A percentile compares a stretch with the other conserved stretches of the same genome.
Conservation (phyloP, 2,888 invertebrate genomes). For the Ophion obscuratus region DNA sequence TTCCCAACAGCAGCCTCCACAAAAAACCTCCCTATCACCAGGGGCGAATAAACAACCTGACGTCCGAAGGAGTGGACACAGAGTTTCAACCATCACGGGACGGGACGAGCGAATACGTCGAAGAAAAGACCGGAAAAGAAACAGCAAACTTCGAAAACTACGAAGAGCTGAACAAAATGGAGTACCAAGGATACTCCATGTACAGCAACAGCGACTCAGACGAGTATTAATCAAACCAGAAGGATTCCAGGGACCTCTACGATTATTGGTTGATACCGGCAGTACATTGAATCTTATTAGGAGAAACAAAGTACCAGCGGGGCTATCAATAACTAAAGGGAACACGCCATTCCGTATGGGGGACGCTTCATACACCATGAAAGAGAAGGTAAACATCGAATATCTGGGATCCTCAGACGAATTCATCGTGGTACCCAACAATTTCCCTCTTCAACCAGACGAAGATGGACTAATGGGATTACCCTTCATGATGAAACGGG, state of each 20-base stretch:
- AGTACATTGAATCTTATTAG: conserved; percentile 15
- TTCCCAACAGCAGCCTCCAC: background rate
- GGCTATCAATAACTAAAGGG: background rate
- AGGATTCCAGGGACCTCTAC: conserved; percentile 15
- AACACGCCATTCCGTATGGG: conserved; percentile 11
- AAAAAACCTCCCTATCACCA: conserved; percentile 20
- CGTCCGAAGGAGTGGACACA: background rate
- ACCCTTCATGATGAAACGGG: background rate
- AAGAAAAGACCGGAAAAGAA: conserved; percentile 18
- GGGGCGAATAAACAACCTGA: conserved; percentile 15
- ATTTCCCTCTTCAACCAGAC: background rate
- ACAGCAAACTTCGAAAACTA: conserved; percentile 23
- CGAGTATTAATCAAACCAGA: conserved; percentile 6
- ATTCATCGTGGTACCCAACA: background rate
- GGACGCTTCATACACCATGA: background rate
- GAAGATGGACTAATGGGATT: conserved; percentile 4
- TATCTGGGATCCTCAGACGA: background rate
- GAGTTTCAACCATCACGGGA: background rate
- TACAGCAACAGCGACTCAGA: conserved; percentile 21
- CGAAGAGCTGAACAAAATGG: conserved; percentile 4
- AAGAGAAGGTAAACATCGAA: background rate
- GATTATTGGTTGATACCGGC: conserved; percentile 12
- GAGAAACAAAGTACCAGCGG: background rate
- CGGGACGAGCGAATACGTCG: background rate
- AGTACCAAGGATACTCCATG: conserved; percentile 14